A percentile compares a stretch with the other conserved stretches of the same genome.
phyloP scores from a whole-genome alignment of 1,140 invertebrate genomes.

The Sarcophaga peregrina region DNA sequence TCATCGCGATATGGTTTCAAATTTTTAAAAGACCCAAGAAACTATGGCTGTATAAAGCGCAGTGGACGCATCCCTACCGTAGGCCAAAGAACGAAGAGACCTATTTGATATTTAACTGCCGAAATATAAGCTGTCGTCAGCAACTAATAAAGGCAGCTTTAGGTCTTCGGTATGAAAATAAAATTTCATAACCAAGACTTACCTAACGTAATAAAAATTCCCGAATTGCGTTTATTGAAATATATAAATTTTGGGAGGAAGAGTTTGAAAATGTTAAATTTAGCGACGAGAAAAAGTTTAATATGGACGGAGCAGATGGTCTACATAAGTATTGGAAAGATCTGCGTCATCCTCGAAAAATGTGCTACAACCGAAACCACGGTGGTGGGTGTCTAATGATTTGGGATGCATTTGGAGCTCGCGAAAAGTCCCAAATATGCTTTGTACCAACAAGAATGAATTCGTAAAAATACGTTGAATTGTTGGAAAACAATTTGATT shows the following conservation, averaged over 20 bases:
- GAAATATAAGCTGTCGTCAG: constrained; percentile 8
- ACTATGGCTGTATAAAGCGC: constrained; percentile 20
- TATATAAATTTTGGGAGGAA: constrained; percentile 37
- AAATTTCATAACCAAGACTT: not conserved
- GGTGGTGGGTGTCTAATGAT: constrained; percentile 44
- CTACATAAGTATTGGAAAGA: constrained; percentile 48
- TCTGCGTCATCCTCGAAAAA: constrained; percentile 43
- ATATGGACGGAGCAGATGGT: constrained; percentile 50
- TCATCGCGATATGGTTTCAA: constrained; percentile 37
- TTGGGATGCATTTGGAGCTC: constrained; percentile 42
- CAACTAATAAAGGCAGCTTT: not conserved
- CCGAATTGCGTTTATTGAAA: constrained; percentile 35
- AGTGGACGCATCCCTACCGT: constrained; percentile 20
- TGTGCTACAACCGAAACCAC: constrained; percentile 24
- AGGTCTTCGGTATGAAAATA: not conserved
- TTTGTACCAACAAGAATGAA: too few species aligned
- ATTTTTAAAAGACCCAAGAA: constrained; percentile 36
- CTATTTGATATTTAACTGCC: not conserved
- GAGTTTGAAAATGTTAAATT: constrained; percentile 35
- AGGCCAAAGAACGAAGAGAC: not conserved
- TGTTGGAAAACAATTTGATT: constrained; percentile 27
- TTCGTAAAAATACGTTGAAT: too few species aligned
- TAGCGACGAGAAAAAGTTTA: constrained; percentile 46
- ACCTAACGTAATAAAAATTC: constrained; percentile 14
- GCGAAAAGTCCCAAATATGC: constrained; percentile 30